These are phyloP conservation scores for Campoplex nolae DNA, from an alignment of 2,888 invertebrate species.

Conservation along the genomic window DNA sequence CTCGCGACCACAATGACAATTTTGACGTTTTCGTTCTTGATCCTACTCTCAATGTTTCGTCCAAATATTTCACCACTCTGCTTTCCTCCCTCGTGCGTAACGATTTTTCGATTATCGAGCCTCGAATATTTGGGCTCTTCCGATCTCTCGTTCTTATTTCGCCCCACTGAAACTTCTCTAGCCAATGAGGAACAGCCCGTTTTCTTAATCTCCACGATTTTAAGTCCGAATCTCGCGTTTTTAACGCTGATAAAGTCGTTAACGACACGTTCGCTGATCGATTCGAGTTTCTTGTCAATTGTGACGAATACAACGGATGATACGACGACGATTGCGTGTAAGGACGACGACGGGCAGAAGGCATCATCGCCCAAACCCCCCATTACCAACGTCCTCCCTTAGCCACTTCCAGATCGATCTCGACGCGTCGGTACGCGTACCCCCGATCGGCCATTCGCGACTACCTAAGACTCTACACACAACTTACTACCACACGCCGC, in stretches of 20 bases:
- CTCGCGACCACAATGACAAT: neutral
- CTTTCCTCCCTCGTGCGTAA: neutral
- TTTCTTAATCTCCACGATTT: conserved; percentile 7
- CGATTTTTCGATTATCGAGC: neutral
- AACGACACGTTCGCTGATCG: neutral
- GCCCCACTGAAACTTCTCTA: neutral
- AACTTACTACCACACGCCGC: conserved; percentile 16
- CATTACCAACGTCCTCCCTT: conserved; percentile 81
- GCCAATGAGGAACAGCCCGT: neutral
- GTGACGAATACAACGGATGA: conserved; percentile 60
- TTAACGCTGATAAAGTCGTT: neutral
- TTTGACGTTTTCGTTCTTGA: neutral
- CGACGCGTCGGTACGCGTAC: conserved; percentile 76
- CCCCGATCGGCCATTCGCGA: conserved; percentile 81
- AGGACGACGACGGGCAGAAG: conserved; percentile 82
- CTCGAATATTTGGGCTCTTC: neutral
- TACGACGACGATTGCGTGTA: conserved; percentile 76
- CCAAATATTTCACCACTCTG: neutral
- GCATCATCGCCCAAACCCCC: conserved; percentile 84
- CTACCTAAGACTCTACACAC: conserved; percentile 23
- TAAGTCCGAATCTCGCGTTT: neutral
- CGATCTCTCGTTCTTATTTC: too few species aligned
- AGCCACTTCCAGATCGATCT: conserved; percentile 76
- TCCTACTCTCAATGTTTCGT: neutral
- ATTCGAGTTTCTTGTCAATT: conserved; percentile 9